A percentile compares a stretch with the other conserved stretches of the same genome.
Conservation (phyloP, 2,888 invertebrate genomes). For the Acanthosepion pharaonis region DNA sequence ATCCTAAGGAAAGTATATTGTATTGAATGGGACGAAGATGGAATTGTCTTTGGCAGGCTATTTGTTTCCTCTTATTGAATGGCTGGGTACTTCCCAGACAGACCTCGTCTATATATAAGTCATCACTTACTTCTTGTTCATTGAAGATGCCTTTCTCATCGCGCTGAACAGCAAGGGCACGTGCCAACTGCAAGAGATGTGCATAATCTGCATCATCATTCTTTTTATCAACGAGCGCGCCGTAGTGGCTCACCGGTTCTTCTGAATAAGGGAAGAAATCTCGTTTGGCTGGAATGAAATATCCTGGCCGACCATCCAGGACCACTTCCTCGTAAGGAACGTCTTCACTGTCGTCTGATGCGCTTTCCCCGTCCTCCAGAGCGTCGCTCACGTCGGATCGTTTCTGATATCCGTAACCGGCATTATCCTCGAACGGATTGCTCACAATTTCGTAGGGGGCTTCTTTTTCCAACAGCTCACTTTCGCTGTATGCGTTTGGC, state of each 20-base stretch:
- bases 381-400: not conserved
- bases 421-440: not conserved
- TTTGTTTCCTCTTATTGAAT: no score
- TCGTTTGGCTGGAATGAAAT: slow-evolving; percentile 38
- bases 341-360: not conserved
- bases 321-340: slow-evolving; percentile 39
- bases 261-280: slow-evolving; percentile 20
- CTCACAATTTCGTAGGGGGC: slow-evolving; percentile 24
- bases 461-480: slow-evolving; percentile 25
- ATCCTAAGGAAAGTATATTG: no score
- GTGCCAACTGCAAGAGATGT: not conserved
- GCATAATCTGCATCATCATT: not conserved
- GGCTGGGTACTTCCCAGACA: no score
- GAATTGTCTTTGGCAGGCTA: no score
- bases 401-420: slow-evolving; percentile 15
- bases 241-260: slow-evolving; percentile 38
- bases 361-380: no score
- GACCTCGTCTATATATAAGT: no score
- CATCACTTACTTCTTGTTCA: not conserved
- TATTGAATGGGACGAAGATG: no score
- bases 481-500: slow-evolving; percentile 39
- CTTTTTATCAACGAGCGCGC: not conserved
- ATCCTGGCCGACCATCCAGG: slow-evolving; percentile 39
- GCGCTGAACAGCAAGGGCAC: not conserved
- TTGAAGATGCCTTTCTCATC: not conserved